Conservation (phyloP, 2,888 invertebrate genomes). For the Volucella zonaria region DNA sequence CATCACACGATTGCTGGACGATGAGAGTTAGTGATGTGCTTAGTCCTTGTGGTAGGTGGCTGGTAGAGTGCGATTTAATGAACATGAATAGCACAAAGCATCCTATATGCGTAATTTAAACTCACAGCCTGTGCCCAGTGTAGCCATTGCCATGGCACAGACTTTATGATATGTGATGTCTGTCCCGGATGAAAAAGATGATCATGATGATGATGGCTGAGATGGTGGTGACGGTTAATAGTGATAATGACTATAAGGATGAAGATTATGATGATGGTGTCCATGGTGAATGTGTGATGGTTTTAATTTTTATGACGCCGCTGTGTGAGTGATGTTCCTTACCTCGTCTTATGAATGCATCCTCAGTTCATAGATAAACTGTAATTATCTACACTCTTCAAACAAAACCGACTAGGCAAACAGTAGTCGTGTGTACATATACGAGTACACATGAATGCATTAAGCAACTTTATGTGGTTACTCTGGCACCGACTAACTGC, state of each 20-base stretch:
- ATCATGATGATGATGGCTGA: constrained; percentile 27
- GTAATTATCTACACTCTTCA: constrained; percentile 67
- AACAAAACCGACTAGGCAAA: constrained; percentile 62
- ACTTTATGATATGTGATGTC: neutral
- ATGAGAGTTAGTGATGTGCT: neutral
- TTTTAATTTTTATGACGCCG: constrained; percentile 54
- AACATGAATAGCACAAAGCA: constrained; percentile 54
- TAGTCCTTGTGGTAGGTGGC: constrained; percentile 4
- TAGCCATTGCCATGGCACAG: neutral
- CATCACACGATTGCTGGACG: constrained; percentile 26
- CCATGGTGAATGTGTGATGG: constrained; percentile 53
- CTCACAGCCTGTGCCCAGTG: constrained; percentile 16
- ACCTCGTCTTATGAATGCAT: constrained; percentile 48
- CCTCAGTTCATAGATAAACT: constrained; percentile 57
- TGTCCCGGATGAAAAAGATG: constrained; percentile 11
- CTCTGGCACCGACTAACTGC: constrained; percentile 7
- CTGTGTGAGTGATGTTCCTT: constrained; percentile 24
- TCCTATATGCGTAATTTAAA: constrained; percentile 58
- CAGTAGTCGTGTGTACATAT: constrained; percentile 8
- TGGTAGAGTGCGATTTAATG: constrained; percentile 48
- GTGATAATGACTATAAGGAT: constrained; percentile 14
- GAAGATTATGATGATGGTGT: constrained; percentile 35
- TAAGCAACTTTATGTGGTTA: constrained; percentile 28
- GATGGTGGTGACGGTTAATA: no score
- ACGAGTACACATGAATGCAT: constrained; percentile 26